Evolutionary conservation across 1,140 invertebrate species (phyloP).

Genomic region (Halesus radiatus): DNA sequence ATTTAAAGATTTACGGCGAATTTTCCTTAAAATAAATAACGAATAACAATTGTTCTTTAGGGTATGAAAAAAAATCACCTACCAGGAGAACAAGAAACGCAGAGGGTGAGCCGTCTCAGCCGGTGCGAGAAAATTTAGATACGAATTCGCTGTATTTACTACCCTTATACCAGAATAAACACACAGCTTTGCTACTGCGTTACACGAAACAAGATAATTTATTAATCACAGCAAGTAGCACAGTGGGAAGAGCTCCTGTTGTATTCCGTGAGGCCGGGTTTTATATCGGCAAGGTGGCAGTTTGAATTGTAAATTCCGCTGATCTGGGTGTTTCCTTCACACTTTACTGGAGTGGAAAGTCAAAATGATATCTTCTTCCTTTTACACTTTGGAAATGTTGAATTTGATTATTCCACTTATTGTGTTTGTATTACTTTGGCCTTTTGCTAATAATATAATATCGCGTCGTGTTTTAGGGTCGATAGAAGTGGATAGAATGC

Average conservation of each 20-base stretch:
- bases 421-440: too few species aligned
- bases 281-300: not conserved
- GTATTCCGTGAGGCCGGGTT: not conserved
- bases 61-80: too few species aligned
- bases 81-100: too few species aligned
- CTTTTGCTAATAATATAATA: too few species aligned
- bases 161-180: not conserved
- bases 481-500: too few species aligned
- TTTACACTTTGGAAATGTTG: too few species aligned
- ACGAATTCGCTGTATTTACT: not conserved
- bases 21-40: too few species aligned
- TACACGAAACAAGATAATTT: not conserved
- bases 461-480: too few species aligned
- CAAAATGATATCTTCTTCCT: too few species aligned
- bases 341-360: not conserved
- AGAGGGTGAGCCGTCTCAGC: not conserved
- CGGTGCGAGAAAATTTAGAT: not conserved
- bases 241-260: not conserved
- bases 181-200: not conserved
- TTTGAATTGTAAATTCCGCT: conserved; percentile 13
- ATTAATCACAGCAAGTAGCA: not conserved
- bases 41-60: too few species aligned
- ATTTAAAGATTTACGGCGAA: too few species aligned
- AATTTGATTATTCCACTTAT: too few species aligned
- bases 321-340: not conserved